Base-by-base conservation (phyloP, 2,888 invertebrate genomes). In the Rhamphomyia laevipes region DNA sequence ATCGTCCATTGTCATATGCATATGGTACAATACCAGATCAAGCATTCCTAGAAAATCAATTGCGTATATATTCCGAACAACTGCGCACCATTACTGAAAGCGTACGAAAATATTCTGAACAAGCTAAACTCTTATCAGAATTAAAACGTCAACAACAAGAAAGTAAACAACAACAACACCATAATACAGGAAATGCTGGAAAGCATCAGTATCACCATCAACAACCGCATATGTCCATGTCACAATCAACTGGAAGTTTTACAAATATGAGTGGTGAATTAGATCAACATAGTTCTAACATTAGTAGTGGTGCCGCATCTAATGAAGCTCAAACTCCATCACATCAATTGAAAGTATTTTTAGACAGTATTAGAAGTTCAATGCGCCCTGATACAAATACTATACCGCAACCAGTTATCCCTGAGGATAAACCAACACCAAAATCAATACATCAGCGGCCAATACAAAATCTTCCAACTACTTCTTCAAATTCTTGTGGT, bases 91-190 rank as follows among this genome's bases (percentile, higher is more conserved):
- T 70, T 15, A 70, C 70, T 1, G 70, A 70, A 50, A 70, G 69
- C 54, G 70, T 70, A 21, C 59, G 70, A 4, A 70, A 70, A 51
- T 70, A 70, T 52, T 70, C 70, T 3, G 70, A 70, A 49, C 70
- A 70, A 50, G 69, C 70, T 2, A 68, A 70, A 51, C 51, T 70
- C 5, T 54, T 70, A 4, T 69, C 69, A 0, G 70, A 70, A 53
- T 49, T 70, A 2, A 70, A 70, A 48, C 62, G 70, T 0, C 68
- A 70, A 44, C 69, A 69, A 50, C 65, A 67, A 48, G 46, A 67
- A 21, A 63, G 62, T 12, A 65, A 64, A 47, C 63, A 61, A 31
- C 43, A 43, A 41, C 44, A 51, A 17, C 48, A 48, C 3, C 46
- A 31, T 15, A 21, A 42, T 2, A 15, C 40, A 1, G 18, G 38